Evolutionary conservation across 1,140 invertebrate genomes (phyloP), one percentile per base, ranked within the genome.

Genomic region (Phocides pigmalion): DNA sequence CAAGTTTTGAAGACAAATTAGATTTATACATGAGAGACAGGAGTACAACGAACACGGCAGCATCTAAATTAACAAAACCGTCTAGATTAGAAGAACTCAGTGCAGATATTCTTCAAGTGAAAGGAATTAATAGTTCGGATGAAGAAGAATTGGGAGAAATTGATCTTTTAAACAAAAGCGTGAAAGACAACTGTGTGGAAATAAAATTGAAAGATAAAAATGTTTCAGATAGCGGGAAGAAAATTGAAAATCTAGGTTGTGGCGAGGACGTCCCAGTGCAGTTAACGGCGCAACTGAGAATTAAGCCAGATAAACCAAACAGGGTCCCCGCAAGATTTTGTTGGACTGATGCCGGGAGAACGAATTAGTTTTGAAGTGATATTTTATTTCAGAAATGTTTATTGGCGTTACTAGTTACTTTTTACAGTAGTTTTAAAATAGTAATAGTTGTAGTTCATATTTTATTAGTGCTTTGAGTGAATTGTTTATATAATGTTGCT

Each of bases 21-120:
- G 59, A 70, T 39, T 42, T 5, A 53, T 59, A 61, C n/a, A 67
- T 16, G 15, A 59, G 66, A 16, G 17, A 6, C 2, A 39, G 35
- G 15, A 64, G 49, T 61, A n/a, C 66, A 41, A 68, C 37, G 9
- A 59, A 66, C 15, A 42, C 66, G 19, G 62, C 37, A 8, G 70
- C 62, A 35, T 49, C 17, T 16, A 69, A 54, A 51, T 49, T 28
- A 47, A 25, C 42, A 0, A 82, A 76, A 75, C 17, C 66, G 22
- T 88, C 85, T 3, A 81, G 63, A 63, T 67, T 88, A 58, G 87
- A 90, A 71, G 76, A 84, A 64, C 62, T 90, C 39, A 76, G 78
- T 16, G 67, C 76, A 74, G 84, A 90, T 70, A 67, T 87, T 12
- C 19, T 63, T 49, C 69, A 76, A 49, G 54, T 68, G 5, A 75